These are phyloP conservation scores for Mergus octosetaceus DNA, from an alignment of 2,797 vertebrate genomes.

Conservation along the genomic window DNA sequence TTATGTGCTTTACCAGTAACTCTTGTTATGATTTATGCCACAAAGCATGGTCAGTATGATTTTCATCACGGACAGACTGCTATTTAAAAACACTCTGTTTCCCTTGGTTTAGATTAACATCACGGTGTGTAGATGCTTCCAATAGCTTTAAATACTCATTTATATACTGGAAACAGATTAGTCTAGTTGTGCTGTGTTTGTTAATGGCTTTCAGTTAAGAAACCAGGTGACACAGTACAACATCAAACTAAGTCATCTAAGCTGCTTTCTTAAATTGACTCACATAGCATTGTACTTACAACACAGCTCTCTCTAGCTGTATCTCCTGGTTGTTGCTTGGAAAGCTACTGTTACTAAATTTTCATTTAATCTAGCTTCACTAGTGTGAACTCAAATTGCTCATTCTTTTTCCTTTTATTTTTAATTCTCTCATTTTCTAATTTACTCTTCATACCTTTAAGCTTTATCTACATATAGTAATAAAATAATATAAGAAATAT, in stretches of 20 bases:
- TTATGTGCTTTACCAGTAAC: not conserved
- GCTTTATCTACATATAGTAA: not conserved
- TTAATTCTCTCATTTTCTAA: not conserved
- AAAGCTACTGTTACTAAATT: not conserved
- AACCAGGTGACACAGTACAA: accelerated
- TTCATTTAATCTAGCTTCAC: not conserved
- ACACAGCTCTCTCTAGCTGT: not conserved
- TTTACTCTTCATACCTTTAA: not conserved
- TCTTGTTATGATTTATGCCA: not conserved
- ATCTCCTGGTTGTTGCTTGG: not conserved
- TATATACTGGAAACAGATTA: not conserved
- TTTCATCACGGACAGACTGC: not conserved
- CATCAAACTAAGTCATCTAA: not conserved
- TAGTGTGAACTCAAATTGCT: not conserved
- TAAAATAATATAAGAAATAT: no score
- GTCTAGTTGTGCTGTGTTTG: not conserved
- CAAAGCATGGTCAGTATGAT: not conserved
- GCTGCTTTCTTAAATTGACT: not conserved
- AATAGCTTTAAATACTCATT: not conserved
- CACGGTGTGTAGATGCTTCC: not conserved
- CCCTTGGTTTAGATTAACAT: not conserved
- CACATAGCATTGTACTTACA: not conserved
- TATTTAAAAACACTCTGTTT: not conserved
- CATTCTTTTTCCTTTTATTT: not conserved
- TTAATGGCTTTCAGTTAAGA: not conserved